Conservation (phyloP, 1,140 invertebrate genomes). For the Tigriopus japonicus region DNA sequence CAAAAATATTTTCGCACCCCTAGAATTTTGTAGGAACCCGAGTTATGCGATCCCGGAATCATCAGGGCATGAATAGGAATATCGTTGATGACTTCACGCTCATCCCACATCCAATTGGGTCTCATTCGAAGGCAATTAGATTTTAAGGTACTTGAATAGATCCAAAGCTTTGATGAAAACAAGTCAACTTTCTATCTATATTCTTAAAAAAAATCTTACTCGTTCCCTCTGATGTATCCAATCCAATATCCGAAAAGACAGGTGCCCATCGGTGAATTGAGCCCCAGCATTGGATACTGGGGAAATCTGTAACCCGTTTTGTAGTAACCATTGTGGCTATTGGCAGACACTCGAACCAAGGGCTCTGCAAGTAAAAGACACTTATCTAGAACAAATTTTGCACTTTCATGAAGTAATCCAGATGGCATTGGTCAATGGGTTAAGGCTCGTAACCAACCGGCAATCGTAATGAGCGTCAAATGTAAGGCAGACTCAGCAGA, state of each 20-base stretch:
- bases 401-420: no score
- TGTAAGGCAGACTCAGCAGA: no score
- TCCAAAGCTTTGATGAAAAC: not conserved
- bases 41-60: conserved; percentile 48
- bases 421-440: no score
- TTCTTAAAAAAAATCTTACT: not conserved
- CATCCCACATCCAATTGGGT: conserved; percentile 12
- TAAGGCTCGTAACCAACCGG: no score
- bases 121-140: not conserved
- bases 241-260: conserved; percentile 8
- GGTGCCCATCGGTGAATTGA: not conserved
- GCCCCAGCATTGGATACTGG: not conserved
- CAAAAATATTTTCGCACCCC: not conserved
- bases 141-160: not conserved
- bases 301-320: not conserved
- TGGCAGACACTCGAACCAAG: not conserved
- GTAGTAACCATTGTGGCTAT: not conserved
- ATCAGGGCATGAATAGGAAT: conserved; percentile 36
- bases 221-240: conserved; percentile 5
- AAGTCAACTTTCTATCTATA: not conserved
- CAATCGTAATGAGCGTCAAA: no score
- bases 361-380: not conserved
- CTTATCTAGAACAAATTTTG: not conserved
- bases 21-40: conserved; percentile 32
- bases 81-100: conserved; percentile 30